Evolutionary conservation across 2,113 vertebrate genomes (phyloP).

Genomic region (Ptilonorhynchus violaceus): DNA sequence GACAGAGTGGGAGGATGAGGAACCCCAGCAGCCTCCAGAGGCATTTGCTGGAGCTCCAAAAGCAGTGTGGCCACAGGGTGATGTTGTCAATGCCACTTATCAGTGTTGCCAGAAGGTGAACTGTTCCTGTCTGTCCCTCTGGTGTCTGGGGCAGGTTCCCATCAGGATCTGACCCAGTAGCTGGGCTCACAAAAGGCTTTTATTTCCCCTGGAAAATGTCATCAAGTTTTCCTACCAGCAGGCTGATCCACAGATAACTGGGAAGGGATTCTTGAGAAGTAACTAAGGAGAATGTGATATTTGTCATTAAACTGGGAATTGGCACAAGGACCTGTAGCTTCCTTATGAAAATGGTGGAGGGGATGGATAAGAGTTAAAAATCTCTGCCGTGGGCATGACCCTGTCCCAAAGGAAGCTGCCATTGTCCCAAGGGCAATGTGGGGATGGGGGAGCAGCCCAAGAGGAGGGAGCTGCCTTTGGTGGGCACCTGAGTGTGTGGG

Average conservation of each 20-base stretch:
- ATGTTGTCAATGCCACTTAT: neutral
- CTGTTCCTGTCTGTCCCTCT: neutral
- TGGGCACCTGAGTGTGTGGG: neutral
- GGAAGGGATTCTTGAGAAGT: neutral
- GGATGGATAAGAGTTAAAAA: neutral
- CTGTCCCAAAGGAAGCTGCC: neutral
- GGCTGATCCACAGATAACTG: neutral
- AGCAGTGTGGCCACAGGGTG: neutral
- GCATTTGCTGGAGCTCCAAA: neutral
- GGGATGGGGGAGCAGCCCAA: neutral
- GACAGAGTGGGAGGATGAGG: neutral
- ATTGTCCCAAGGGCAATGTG: accelerated
- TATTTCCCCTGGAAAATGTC: neutral
- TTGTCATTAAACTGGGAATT: neutral
- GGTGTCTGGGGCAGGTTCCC: neutral
- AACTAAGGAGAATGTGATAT: neutral
- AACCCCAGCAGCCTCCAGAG: neutral
- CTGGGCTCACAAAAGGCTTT: neutral
- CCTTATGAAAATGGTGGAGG: neutral
- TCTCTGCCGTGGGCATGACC: neutral
- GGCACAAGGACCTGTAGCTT: neutral
- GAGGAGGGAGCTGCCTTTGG: neutral
- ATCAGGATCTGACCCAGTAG: neutral
- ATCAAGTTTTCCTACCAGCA: neutral
- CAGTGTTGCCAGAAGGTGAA: neutral